These are phyloP conservation scores for Panorpa germanica DNA, from an alignment of 2,888 invertebrate genomes.

Conservation along the genomic window DNA sequence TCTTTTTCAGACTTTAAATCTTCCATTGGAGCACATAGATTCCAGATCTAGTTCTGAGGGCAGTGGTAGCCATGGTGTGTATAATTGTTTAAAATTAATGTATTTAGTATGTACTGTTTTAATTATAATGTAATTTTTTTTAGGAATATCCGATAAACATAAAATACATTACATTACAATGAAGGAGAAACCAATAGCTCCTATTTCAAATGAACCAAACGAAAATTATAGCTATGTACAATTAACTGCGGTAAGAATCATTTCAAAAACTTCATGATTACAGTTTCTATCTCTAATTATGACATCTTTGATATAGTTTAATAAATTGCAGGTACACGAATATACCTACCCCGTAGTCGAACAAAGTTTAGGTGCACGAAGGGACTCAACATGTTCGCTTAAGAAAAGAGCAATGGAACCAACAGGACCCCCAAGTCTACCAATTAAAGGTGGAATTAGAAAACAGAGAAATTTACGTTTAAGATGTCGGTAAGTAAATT, in stretches of 20 bases:
- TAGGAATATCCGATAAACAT: conserved; percentile 21
- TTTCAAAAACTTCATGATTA: conserved; percentile 6
- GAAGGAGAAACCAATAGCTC: conserved; percentile 22
- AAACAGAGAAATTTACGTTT: no score
- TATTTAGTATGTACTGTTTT: background rate
- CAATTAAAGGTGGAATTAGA: conserved; percentile 20
- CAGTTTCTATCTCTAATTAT: conserved; percentile 8
- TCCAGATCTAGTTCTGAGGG: conserved; percentile 56
- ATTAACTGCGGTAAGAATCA: conserved; percentile 41
- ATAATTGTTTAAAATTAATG: conserved; percentile 4
- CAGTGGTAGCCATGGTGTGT: conserved; percentile 25
- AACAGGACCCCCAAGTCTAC: conserved; percentile 24
- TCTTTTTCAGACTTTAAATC: conserved; percentile 56
- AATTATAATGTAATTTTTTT: background rate
- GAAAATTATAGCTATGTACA: conserved; percentile 74
- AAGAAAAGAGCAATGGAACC: conserved; percentile 43
- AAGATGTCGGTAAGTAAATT: conserved; percentile 19
- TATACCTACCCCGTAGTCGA: conserved; percentile 59
- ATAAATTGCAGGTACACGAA: conserved; percentile 41
- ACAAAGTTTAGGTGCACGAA: conserved; percentile 23
- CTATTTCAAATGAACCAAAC: conserved; percentile 23
- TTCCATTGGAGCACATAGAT: conserved; percentile 63
- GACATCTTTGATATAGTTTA: conserved; percentile 5
- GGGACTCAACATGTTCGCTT: conserved; percentile 35
- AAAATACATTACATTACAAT: conserved; percentile 38